These are phyloP conservation scores for Spondyliosoma cantharus DNA, from an alignment of 2,797 vertebrate species.

Conservation along the genomic window DNA sequence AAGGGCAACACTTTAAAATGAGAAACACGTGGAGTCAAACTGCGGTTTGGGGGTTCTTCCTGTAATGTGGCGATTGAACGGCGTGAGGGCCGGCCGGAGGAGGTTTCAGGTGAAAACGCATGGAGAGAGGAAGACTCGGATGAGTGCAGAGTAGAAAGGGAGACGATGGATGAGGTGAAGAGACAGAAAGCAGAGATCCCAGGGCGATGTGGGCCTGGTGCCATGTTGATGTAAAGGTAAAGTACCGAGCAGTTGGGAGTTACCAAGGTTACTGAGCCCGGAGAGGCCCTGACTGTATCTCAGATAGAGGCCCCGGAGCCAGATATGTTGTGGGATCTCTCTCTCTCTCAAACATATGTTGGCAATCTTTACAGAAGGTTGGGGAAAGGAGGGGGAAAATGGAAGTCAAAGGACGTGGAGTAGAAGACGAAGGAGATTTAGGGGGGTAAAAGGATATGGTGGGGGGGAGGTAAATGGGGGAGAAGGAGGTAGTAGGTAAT, in stretches of 20 bases:
- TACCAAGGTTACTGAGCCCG: slow-evolving; percentile 46
- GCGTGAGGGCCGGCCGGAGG: not conserved
- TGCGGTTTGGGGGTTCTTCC: slow-evolving; percentile 17
- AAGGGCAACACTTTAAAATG: slow-evolving; percentile 41
- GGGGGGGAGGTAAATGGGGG: not conserved
- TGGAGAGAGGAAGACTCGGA: slow-evolving; percentile 5
- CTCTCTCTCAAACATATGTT: slow-evolving; percentile 73
- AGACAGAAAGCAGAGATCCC: slow-evolving; percentile 61
- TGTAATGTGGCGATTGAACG: not conserved
- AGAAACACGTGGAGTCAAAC: slow-evolving; percentile 52
- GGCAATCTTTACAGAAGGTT: slow-evolving; percentile 71
- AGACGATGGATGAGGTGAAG: slow-evolving; percentile 47
- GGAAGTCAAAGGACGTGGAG: slow-evolving; percentile 40
- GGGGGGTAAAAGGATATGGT: slow-evolving; percentile 40
- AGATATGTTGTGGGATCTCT: slow-evolving; percentile 47
- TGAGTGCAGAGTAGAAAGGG: not conserved
- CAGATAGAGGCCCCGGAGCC: slow-evolving; percentile 55
- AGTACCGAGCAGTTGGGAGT: slow-evolving; percentile 36
- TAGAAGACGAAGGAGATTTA: slow-evolving; percentile 39
- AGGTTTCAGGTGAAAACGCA: slow-evolving; percentile 29
- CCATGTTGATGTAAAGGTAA: slow-evolving; percentile 63
- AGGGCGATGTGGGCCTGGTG: slow-evolving; percentile 31
- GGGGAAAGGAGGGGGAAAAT: slow-evolving; percentile 23
- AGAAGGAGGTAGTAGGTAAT: slow-evolving; percentile 42
- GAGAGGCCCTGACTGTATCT: slow-evolving; percentile 57